Evolutionary conservation across 1,140 invertebrate genomes (phyloP).

Genomic region (Euschistus heros): DNA sequence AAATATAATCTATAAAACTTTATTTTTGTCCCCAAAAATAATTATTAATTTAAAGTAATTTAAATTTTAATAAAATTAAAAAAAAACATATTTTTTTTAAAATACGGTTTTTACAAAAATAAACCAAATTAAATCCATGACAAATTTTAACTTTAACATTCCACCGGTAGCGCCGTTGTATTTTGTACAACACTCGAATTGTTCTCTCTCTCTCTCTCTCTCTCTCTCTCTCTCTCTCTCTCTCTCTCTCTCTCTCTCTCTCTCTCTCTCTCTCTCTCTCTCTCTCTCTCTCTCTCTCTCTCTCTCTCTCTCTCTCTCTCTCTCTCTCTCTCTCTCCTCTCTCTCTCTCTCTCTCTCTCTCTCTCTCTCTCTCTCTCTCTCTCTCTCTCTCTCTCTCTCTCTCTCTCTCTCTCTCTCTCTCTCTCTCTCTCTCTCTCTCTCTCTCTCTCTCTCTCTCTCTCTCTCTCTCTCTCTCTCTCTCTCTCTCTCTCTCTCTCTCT

Average conservation of each 20-base stretch:
- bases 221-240: neutral
- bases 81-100: too few relatives aligned
- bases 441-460: neutral
- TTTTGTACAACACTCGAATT: too few relatives aligned
- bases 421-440: neutral
- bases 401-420: neutral
- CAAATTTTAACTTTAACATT: too few relatives aligned
- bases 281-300: neutral
- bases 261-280: neutral
- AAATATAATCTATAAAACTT: too few relatives aligned
- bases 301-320: neutral
- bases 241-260: neutral
- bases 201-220: neutral
- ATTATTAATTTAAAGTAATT: too few relatives aligned
- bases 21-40: too few relatives aligned
- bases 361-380: neutral
- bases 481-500: neutral
- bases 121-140: too few relatives aligned
- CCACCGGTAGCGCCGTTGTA: too few relatives aligned
- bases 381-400: neutral
- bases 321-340: neutral
- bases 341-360: neutral
- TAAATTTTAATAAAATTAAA: too few relatives aligned
- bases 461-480: neutral
- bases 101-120: too few relatives aligned